Evolutionary conservation across 1,140 invertebrate species (phyloP), one percentile per base, ranked within the genome.

Genomic region (Apis dorsata): DNA sequence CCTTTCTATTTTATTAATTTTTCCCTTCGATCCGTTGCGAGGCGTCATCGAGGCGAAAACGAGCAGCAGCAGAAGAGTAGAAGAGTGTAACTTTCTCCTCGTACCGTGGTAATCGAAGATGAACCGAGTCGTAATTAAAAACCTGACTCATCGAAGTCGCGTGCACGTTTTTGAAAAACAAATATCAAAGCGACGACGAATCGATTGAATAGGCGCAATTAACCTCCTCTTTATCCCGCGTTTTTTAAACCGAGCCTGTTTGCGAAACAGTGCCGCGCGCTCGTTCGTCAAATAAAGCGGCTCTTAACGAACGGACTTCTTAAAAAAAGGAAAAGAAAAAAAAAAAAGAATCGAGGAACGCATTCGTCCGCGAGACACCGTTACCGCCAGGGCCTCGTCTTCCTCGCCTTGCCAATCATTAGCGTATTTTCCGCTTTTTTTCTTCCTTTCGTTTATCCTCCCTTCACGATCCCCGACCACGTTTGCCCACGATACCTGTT

Each of bases 151-250:
- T 82, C 83, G 65, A 60, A 59, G 69, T 79, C 82, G 82, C 69
- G 55, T 72, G 57, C 65, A 62, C 63, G 60, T 7, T 68, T 81
- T 72, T 76, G 79, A 81, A 85, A 85, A 85, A 85, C 83, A 81
- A 85, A 85, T 80, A 80, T 74, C 76, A 80, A 84, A 78, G 81
- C 68, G 59, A 72, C 75, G 69, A 71, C 77, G 76, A 65, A 85
- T 82, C 83, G 83, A 85, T 85, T 75, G 71, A 81, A 81, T 24
- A 66, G 83, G 59, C 79, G 79, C 79, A 82, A 85, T 85, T 85
- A 85, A 75, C 66, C 80, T 53, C 34, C 57, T 44, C 82, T 74
- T 84, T 84, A 69, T 84, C 70, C 70, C 24, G 77, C 13, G 57
- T 72, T 70, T 78, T 79, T 78, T 79, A 70, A 59, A 0, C 77